Conservation (phyloP, 2,113 vertebrate species). For the Uria aalge region DNA sequence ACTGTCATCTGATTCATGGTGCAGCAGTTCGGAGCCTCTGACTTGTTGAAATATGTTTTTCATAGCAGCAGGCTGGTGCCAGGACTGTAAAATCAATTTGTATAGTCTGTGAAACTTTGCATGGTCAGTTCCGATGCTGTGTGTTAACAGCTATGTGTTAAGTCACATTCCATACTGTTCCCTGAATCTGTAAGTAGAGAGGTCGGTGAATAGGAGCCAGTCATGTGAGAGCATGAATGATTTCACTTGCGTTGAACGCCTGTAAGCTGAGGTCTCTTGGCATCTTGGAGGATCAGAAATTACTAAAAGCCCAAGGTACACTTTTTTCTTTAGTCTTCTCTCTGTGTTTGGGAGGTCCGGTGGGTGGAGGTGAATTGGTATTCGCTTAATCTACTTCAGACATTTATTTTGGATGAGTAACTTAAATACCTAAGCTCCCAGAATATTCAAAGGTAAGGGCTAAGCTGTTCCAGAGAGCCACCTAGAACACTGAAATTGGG, state of each 20-base stretch:
- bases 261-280: not conserved
- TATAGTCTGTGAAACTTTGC: not conserved
- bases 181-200: not conserved
- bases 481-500: not conserved
- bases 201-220: not conserved
- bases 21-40: not conserved
- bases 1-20: not conserved
- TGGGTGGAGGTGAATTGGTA: not conserved
- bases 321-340: not conserved
- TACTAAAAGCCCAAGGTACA: not conserved
- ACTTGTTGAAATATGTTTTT: not conserved
- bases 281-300: not conserved
- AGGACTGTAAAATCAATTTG: not conserved
- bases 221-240: not conserved
- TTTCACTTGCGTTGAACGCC: not conserved
- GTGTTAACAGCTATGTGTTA: not conserved
- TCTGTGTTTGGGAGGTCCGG: not conserved
- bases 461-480: not conserved
- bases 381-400: not conserved
- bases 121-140: not conserved
- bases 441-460: not conserved
- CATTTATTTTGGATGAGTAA: not conserved
- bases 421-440: not conserved
- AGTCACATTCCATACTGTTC: not conserved
- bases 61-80: not conserved